Evolutionary conservation across 1,140 invertebrate species (phyloP), one percentile per base, ranked within the genome.

Genomic region (Nymphalis io): DNA sequence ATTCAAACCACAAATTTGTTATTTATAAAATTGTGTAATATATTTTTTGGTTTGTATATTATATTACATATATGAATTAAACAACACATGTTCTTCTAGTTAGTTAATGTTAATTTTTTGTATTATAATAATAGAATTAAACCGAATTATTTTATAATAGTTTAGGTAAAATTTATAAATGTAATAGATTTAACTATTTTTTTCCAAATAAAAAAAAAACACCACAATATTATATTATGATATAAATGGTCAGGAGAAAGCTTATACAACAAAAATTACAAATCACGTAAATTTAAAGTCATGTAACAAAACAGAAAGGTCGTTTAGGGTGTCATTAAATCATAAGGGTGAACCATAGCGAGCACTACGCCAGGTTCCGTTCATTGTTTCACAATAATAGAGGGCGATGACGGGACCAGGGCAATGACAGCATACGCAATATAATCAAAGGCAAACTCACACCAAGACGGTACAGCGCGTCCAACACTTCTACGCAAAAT

Each of bases 351-450:
- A 72, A 83, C 76, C 69, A 73, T 73, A 69, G 57, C 72, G 58
- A 72, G 61, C 77, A 77, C 81, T 82, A 76, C n/a, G 77, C 77
- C 75, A 81, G 78, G 81, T 80, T 84, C 79, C 79, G 79, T 80
- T 78, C 73, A 88, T 88, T 89, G 86, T 89, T 86, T 83, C 71
- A 80, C 79, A 73, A 79, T 53, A 74, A 68, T 71, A 78, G 76
- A 77, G 79, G 70, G 68, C 73, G 78, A 72, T 60, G 74, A 67
- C 68, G 73, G 65, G 67, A 72, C 64, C 78, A 67, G 80, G 84
- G 83, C 80, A 84, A 87, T 88, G 81, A 87, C 81, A 85, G 83
- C 62, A 81, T 70, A 81, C 81, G 84, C 83, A 87, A 78, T 83
- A 62, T 73, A 73, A 87, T 85, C 73, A 78, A 74, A 67, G 73